phyloP scores from a whole-genome alignment of 2,113 vertebrate species.

The Petroica traversi region DNA sequence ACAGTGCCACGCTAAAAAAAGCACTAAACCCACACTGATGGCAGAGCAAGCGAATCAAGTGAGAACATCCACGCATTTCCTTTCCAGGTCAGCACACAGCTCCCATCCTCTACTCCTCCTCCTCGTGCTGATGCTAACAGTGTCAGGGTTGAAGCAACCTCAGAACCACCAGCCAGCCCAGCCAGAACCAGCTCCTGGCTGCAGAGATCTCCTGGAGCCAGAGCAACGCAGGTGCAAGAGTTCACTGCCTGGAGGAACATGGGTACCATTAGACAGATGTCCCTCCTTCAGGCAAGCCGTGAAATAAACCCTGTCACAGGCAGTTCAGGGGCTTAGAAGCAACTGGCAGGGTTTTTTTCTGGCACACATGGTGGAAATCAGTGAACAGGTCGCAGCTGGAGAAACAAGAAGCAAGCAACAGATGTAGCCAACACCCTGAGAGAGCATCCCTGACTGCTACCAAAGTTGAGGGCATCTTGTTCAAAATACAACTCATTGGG shows the following conservation, averaged over 20 bases:
- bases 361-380: neutral
- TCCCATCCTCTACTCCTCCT: neutral
- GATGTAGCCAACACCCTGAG: neutral
- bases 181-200: neutral
- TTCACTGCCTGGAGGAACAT: neutral
- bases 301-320: neutral
- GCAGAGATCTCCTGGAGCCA: neutral
- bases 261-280: neutral
- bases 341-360: neutral
- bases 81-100: neutral
- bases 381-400: neutral
- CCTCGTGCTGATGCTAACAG: neutral
- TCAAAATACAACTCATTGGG: neutral
- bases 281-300: neutral
- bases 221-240: rapidly evolving
- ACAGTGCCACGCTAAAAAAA: neutral
- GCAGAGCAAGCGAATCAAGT: neutral
- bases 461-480: neutral
- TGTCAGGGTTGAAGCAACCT: neutral
- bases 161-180: too few relatives aligned
- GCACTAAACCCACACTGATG: neutral
- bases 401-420: neutral
- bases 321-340: neutral
- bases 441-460: neutral
- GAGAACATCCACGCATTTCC: neutral